Evolutionary conservation across 2,888 invertebrate genomes (phyloP).

Genomic region (Drosophila parthenogenetica): DNA sequence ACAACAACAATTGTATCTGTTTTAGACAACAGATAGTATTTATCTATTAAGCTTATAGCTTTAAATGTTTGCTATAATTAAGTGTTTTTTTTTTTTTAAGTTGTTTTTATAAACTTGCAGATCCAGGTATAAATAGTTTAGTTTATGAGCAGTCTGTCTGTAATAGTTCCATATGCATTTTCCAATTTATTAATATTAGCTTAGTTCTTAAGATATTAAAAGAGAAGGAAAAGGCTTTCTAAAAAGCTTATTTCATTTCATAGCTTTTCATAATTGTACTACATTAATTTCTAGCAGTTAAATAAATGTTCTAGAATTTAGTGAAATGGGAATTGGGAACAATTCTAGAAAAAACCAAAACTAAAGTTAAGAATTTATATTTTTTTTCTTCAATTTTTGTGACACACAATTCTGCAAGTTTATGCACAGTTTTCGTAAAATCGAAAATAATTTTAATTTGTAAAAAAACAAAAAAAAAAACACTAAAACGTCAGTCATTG

Average conservation of each 20-base stretch:
- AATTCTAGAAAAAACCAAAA: background rate
- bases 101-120: conserved; percentile 3
- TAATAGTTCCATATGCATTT: no score
- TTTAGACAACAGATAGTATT: conserved; percentile 7
- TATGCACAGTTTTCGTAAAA: conserved; percentile 14
- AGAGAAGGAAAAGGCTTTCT: no score
- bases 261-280: no score
- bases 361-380: background rate
- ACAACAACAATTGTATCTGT: conserved; percentile 8
- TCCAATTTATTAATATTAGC: no score
- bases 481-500: conserved; percentile 66
- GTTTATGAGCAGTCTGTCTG: background rate
- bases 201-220: no score
- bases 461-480: background rate
- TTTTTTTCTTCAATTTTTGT: background rate
- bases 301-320: no score
- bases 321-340: no score
- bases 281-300: no score
- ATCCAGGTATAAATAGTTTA: background rate
- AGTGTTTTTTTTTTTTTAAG: background rate
- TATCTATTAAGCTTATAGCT: conserved; percentile 7
- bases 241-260: no score
- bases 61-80: background rate
- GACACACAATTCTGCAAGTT: conserved; percentile 31
- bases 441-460: conserved; percentile 14